Percentiles rank a stretch among this genome's conserved stretches.
Evolutionary conservation across 2,888 invertebrate genomes (phyloP).

Genomic region (Galeruca laticollis): DNA sequence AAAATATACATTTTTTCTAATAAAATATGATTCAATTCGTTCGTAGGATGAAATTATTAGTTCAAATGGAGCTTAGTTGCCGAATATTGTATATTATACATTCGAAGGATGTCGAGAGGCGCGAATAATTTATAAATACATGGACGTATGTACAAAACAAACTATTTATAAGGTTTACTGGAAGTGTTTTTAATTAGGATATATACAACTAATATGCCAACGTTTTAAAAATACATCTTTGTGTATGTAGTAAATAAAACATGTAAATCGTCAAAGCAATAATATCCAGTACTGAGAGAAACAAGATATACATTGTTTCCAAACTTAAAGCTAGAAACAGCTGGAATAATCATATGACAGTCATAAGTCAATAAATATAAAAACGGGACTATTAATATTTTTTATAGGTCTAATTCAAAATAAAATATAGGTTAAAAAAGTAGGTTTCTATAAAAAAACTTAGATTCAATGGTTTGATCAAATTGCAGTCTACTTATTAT

Average conservation of each 20-base stretch:
- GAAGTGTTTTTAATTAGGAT: background rate
- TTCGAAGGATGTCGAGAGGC: background rate
- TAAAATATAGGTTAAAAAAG: too few species aligned
- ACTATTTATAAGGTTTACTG: slow-evolving; percentile 4
- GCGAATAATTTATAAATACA: slow-evolving; percentile 9
- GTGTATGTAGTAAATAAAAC: background rate
- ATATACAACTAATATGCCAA: background rate
- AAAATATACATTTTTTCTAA: background rate
- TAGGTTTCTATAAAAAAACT: too few species aligned
- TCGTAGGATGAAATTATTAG: background rate
- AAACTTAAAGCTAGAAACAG: too few species aligned
- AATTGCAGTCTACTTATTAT: too few species aligned
- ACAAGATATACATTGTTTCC: background rate
- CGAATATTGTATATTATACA: background rate
- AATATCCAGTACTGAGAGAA: background rate
- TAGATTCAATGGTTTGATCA: too few species aligned
- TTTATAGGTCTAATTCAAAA: too few species aligned
- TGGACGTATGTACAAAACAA: background rate
- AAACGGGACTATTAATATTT: too few species aligned
- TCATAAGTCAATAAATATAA: too few species aligned
- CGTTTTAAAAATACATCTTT: slow-evolving; percentile 3
- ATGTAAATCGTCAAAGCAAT: background rate
- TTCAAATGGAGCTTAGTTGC: background rate
- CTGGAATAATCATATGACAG: too few species aligned
- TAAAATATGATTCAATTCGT: background rate